Evolutionary conservation across 92 coral and sea anemone genomes (phyloP), one percentile per base, ranked within the genome.

Genomic region (Zoanthus sociatus): DNA sequence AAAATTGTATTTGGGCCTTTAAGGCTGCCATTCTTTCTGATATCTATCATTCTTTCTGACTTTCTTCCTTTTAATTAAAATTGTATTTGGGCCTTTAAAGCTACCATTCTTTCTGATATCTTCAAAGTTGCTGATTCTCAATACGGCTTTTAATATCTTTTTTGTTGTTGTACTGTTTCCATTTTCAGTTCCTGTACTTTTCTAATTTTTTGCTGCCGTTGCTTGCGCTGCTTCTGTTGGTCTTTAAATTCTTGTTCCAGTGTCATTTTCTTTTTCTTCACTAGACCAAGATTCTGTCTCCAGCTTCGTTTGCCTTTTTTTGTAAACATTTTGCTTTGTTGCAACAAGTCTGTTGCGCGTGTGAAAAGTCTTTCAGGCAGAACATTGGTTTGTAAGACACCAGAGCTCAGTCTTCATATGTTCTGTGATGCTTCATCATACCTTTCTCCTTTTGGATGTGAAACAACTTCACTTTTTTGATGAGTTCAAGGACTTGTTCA

Each of bases 401-500:
- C 26, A 26, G 26, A 26, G 26, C 26, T 26, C 26, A 26, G 64
- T 32, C 14, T 30, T 50, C 67, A 20, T 11, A 77, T 37, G 16
- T 21, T 66, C 4, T 32, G 20, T 18, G 45, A 20, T 26, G 82
- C 46, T 60, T 77, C 16, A 37, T 51, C 45, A 21, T 77, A 77
- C 33, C 46, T 54, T 5, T 67, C 82, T 16, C 82, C 90, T 55
- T 79, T 15, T 0, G 72, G 87, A 64, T 88, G 90, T 88, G 68
- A 79, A 26, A 14, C 53, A 88, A 47, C 90, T 79, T 72, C 14
- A 18, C 17, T 37, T 72, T 79, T 17, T 75, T 88, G 4, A 71
- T 78, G 60, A 87, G 47, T 55, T 87, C 74, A 16, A 79, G 73
- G 53, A 79, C 72, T 79, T 88, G 87, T 50, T 78, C 66, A 64